Percentiles rank a stretch among this genome's conserved stretches.
These are phyloP conservation scores for Lathronympha strigana DNA, from an alignment of 2,888 invertebrate species.

Conservation along the genomic window DNA sequence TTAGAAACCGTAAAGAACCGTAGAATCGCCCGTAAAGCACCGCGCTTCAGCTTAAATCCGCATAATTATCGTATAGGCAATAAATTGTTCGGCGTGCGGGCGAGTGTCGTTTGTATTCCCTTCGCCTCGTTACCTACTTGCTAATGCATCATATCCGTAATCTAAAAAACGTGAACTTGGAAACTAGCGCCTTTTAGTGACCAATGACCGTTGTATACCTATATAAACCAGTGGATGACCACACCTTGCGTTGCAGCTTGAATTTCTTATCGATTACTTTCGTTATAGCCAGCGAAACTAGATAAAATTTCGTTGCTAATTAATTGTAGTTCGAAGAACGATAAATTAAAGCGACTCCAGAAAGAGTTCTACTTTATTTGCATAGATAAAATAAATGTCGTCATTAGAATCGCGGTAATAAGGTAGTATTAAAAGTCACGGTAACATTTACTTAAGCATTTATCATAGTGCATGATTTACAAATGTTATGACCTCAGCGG, in stretches of 20 bases:
- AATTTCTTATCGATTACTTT: constrained; percentile 55
- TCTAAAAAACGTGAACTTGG: constrained; percentile 25
- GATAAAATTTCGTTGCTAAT: constrained; percentile 62
- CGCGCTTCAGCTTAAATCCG: constrained; percentile 73
- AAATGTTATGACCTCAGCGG: constrained; percentile 77
- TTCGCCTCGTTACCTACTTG: constrained; percentile 46
- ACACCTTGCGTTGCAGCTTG: constrained; percentile 50
- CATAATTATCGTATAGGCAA: constrained; percentile 78
- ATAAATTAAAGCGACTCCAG: constrained; percentile 54
- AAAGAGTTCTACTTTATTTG: constrained; percentile 29
- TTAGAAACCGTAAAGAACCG: constrained; percentile 66
- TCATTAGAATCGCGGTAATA: constrained; percentile 26
- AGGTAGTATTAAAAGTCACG: constrained; percentile 41
- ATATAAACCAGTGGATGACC: constrained; percentile 19
- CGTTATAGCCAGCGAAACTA: constrained; percentile 52
- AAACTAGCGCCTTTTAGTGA: constrained; percentile 17
- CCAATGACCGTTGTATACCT: constrained; percentile 2
- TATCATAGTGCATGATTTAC: constrained; percentile 75
- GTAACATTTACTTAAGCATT: constrained; percentile 62
- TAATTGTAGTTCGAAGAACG: constrained; percentile 58
- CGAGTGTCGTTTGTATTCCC: constrained; percentile 57
- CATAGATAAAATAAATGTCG: constrained; percentile 33
- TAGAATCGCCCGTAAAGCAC: constrained; percentile 72
- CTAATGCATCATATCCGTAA: constrained; percentile 41
- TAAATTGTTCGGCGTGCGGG: constrained; percentile 70